Evolutionary conservation across 2,888 invertebrate species (phyloP), one percentile per base, ranked within the genome.

Genomic region (Callosobruchus maculatus): DNA sequence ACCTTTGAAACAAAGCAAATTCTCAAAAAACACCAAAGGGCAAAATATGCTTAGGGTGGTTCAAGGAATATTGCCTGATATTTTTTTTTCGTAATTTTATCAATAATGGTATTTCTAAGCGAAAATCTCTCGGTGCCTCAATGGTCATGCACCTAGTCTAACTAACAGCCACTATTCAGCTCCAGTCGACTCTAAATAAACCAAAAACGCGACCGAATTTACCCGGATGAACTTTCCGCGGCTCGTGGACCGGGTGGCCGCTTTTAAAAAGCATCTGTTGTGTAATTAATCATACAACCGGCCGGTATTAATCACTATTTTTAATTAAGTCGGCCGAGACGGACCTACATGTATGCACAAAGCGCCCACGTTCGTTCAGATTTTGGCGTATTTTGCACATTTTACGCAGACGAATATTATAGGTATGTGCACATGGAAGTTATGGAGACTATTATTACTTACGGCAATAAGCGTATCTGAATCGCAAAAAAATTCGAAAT

Each of bases 281-380:
- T 30, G 75, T 74, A 75, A 77, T 77, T 75, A 77, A 77, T 77
- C 75, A 74, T 74, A 69, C 74, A 67, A 72, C 74, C 67, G 73
- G 67, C 77, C 72, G 73, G 72, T 74, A 77, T 77, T 77, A 77
- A 77, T 75, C 75, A 75, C 74, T 74, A 75, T 73, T 75, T 77
- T 77, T 77, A 77, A 77, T 77, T 75, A 77, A 77, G 74, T 74
- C 73, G 68, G 68, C 67, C 71, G 71, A 67, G 70, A 76, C 74
- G 74, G 22, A 22, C 49, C 49, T 49, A 49, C 49, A 49, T 49
- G 49, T 49, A 49, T 49, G 49, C 49, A 49, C 49, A 49, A 49
- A 49, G 49, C 49, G 49, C 13, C 13, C 49, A 49, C 49, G 49
- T 49, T 49, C 49, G 13, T 13, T 7, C 49, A 13, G 49, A 49